Conservation (phyloP, 2,113 vertebrate genomes). For the Harpagus bidentatus region DNA sequence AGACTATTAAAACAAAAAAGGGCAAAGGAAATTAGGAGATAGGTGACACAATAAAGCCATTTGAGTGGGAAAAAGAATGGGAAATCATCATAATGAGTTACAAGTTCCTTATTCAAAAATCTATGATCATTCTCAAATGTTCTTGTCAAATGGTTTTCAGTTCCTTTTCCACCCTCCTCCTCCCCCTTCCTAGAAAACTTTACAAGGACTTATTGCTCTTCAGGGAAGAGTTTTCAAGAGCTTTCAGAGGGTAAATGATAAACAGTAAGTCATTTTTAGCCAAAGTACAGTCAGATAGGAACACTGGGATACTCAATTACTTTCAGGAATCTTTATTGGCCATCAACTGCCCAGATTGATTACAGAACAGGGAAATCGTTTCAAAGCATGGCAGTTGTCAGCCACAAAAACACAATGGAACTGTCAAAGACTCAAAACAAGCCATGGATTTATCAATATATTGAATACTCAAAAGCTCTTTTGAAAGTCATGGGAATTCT, state of each 20-base stretch:
- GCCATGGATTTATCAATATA: background rate
- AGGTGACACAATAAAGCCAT: background rate
- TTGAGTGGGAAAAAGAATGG: background rate
- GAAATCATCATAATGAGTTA: background rate
- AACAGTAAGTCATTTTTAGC: background rate
- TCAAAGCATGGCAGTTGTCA: background rate
- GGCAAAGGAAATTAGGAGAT: background rate
- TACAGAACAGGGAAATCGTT: background rate
- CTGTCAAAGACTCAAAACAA: background rate
- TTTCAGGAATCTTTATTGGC: background rate
- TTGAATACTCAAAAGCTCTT: background rate
- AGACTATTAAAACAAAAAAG: background rate
- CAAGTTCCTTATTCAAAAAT: background rate
- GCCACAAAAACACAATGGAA: background rate
- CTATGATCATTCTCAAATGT: background rate
- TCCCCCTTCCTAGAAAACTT: background rate
- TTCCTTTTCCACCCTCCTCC: background rate
- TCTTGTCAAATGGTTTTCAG: background rate
- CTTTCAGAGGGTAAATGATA: background rate
- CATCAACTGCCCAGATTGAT: background rate
- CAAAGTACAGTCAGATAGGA: background rate
- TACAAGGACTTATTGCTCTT: background rate
- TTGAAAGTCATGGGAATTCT: background rate
- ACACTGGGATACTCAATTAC: background rate
- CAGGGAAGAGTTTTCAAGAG: background rate